Base-by-base conservation (phyloP, 2,888 invertebrate genomes). In the Coronaproctus castanopsis region DNA sequence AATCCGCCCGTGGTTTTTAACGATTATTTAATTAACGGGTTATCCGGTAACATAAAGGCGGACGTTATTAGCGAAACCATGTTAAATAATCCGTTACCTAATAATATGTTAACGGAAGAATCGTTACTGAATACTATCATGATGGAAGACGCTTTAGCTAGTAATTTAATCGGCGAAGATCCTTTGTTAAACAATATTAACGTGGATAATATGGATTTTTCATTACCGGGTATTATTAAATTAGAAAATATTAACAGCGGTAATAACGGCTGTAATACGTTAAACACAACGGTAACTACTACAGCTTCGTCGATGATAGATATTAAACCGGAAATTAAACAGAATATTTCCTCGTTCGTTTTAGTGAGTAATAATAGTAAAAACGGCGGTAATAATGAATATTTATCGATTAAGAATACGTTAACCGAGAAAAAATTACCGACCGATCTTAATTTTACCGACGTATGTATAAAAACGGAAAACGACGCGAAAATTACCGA, bases 1-100 rank as follows among this genome's bases (percentile, higher is more conserved):
- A 79, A 77, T 67, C 79, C 79, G 0, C 68, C 79, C 50, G 79
- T 79, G 14, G 78, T 80, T 67, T 80, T 81, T 67, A 80, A 81
- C 64, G 80, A 80, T 22, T 72, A 80, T 53, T 69, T 81, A 2
- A 68, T 78, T 51, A 80, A 80, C 65, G 80, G 77, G 60, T 75
- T 77, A 50, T 75, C 78, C 2, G 75, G 75, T 62, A 71, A 71
- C 55, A 65, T 73, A 50, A 74, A 74, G 54, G 74, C 77, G 22
- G 78, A 78, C 54, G n/a, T n/a, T n/a, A n/a, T n/a, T n/a, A n/a
- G n/a, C n/a, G 36, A 36, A 36, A 8, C 36, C 8, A 36, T 36
- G 36, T 14, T 36, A 8, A 36, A 59, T 19, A 55, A 59, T 36
- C 10, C 55, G 3, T 24, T 59, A 21, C 24, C 59, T 14, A 59